Evolutionary conservation across 1,140 invertebrate genomes (phyloP).

Genomic region (Drosophila baimaii): DNA sequence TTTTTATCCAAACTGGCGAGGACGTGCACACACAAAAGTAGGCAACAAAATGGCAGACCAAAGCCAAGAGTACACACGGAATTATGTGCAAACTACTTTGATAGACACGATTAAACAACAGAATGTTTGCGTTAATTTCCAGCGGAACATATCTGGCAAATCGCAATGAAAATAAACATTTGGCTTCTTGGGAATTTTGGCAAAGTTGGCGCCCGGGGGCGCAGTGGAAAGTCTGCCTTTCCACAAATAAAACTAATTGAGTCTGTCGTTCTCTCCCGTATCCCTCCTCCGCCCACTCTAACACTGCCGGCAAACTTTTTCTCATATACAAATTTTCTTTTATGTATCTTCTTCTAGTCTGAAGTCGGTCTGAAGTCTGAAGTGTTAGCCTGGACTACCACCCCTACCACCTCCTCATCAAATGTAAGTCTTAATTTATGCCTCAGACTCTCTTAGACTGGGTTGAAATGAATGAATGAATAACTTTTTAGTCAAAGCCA

Average conservation of each 20-base stretch:
- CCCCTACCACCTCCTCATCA: constrained; percentile 23
- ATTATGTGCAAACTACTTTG: constrained; percentile 62
- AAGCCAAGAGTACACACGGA: constrained; percentile 11
- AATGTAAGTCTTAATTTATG: constrained; percentile 81
- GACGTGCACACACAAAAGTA: constrained; percentile 32
- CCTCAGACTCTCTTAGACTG: constrained; percentile 39
- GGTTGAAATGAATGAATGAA: constrained; percentile 28
- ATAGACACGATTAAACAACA: constrained; percentile 47
- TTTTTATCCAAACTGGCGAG: constrained; percentile 17
- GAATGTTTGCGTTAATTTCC: constrained; percentile 63
- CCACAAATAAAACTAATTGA: constrained; percentile 71
- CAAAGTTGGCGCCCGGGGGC: neutral
- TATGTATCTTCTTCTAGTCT: constrained; percentile 42
- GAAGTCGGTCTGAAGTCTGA: constrained; percentile 57
- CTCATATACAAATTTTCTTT: constrained; percentile 37
- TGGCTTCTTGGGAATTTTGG: neutral
- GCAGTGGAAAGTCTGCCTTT: constrained; percentile 18
- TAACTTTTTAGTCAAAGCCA: constrained; percentile 41
- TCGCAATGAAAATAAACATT: constrained; percentile 58
- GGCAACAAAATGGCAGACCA: constrained; percentile 27
- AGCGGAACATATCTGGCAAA: constrained; percentile 29
- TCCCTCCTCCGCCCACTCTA: neutral
- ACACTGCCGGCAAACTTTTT: constrained; percentile 33
- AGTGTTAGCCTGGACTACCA: constrained; percentile 49
- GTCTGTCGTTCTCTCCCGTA: constrained; percentile 38